Percentiles rank a stretch among this genome's conserved stretches.
These are phyloP conservation scores for Saiga tatarica DNA, from an alignment of 2,113 vertebrate species.

Conservation along the genomic window DNA sequence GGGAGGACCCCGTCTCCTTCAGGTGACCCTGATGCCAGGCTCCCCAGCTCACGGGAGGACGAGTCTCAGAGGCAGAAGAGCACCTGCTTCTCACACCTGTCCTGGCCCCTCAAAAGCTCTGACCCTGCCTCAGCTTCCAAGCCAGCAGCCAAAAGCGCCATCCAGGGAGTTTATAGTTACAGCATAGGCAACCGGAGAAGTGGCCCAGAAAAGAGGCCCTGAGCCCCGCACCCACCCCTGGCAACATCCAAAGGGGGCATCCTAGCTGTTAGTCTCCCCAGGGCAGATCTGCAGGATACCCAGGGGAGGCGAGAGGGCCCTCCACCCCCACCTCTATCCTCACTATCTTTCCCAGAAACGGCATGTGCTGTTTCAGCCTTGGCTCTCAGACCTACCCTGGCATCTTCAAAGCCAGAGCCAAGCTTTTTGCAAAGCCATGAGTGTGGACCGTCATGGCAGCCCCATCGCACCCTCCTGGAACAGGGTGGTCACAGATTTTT, in stretches of 20 bases:
- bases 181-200: slow-evolving; percentile 68
- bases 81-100: slow-evolving; percentile 28
- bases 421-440: not conserved
- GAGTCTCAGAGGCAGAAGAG: not conserved
- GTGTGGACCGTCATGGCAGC: not conserved
- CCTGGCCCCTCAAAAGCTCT: not conserved
- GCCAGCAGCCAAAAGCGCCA: not conserved
- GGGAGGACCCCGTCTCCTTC: not conserved
- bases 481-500: not conserved
- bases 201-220: slow-evolving; percentile 71
- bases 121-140: slow-evolving; percentile 28
- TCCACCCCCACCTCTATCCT: not conserved
- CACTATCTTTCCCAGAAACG: not conserved
- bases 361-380: not conserved
- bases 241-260: not conserved
- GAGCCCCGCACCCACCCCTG: not conserved
- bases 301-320: not conserved
- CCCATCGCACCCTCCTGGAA: not conserved
- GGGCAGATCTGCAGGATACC: not conserved
- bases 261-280: not conserved
- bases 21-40: not conserved
- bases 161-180: slow-evolving; percentile 67
- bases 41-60: not conserved
- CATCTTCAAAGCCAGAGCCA: not conserved
- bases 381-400: not conserved